These are phyloP conservation scores for Sarcophaga peregrina DNA, from an alignment of 1,140 invertebrate species.

Conservation along the genomic window DNA sequence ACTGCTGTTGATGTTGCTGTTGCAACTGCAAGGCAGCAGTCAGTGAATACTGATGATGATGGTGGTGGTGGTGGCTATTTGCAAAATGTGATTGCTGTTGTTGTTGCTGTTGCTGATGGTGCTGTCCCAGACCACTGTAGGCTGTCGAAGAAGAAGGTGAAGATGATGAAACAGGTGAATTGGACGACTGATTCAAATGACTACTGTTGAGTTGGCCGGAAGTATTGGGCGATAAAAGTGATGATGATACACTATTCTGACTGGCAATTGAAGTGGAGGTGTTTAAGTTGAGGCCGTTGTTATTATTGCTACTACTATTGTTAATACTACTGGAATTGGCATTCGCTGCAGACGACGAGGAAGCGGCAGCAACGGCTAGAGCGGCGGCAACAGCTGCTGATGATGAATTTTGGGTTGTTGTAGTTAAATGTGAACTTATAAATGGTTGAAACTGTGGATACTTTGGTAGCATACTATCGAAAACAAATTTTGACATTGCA, in stretches of 20 bases:
- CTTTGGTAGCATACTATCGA: slow-evolving; percentile 96
- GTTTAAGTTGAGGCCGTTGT: slow-evolving; percentile 55
- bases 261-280: slow-evolving; percentile 66
- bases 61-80: slow-evolving; percentile 48
- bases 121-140: slow-evolving; percentile 45
- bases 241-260: slow-evolving; percentile 54
- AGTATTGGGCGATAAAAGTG: slow-evolving; percentile 57
- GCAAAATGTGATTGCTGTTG: slow-evolving; percentile 47
- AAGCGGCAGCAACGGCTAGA: slow-evolving; percentile 61
- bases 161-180: slow-evolving; percentile 63
- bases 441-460: slow-evolving; percentile 85
- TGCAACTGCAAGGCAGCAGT: slow-evolving; percentile 62
- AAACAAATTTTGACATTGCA: slow-evolving; percentile 96
- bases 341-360: slow-evolving; percentile 51
- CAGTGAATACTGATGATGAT: slow-evolving; percentile 60
- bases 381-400: slow-evolving; percentile 71
- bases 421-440: slow-evolving; percentile 68
- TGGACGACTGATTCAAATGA: slow-evolving; percentile 60
- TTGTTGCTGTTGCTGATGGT: slow-evolving; percentile 52
- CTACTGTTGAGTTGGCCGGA: slow-evolving; percentile 51
- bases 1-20: slow-evolving; percentile 52
- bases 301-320: slow-evolving; percentile 52
- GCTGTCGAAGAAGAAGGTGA: slow-evolving; percentile 56
- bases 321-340: slow-evolving; percentile 48
- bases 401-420: slow-evolving; percentile 68